phyloP scores from a whole-genome alignment of 2,888 invertebrate genomes.

The Silvanus unidentatus region DNA sequence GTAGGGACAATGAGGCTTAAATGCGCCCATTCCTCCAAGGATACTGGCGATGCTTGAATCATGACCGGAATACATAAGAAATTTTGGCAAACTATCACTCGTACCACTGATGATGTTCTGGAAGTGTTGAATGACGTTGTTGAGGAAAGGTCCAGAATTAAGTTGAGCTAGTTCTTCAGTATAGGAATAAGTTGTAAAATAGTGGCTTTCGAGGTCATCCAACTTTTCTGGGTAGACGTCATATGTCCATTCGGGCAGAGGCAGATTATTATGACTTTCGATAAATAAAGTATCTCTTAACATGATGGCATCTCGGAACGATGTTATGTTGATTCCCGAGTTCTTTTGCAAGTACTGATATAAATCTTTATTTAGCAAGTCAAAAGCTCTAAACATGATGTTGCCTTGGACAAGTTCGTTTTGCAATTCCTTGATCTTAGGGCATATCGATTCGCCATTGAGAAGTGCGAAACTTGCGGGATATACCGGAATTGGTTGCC shows the following conservation, averaged over 20 bases:
- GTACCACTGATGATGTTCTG: background rate
- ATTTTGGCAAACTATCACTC: constrained; percentile 21
- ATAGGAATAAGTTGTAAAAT: no score
- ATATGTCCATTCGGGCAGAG: constrained; percentile 23
- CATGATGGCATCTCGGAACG: no score
- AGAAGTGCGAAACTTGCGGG: background rate
- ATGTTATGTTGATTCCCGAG: background rate
- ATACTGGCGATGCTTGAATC: constrained; percentile 42
- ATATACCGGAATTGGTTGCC: constrained; percentile 3
- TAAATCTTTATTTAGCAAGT: background rate
- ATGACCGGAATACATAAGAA: background rate
- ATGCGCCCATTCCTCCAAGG: constrained; percentile 61
- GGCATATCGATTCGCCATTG: background rate
- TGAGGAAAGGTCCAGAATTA: background rate
- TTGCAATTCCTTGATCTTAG: background rate
- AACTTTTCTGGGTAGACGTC: constrained; percentile 51
- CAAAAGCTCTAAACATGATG: constrained; percentile 9
- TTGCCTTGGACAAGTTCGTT: background rate
- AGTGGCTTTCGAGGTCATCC: constrained; percentile 47
- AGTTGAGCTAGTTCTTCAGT: background rate
- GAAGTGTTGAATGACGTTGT: constrained; percentile 1
- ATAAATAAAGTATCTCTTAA: constrained; percentile 54
- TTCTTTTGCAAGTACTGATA: background rate
- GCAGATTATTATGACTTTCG: constrained; percentile 54
- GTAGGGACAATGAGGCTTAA: constrained; percentile 56